Evolutionary conservation across 2,888 invertebrate species (phyloP), one percentile per base, ranked within the genome.

Genomic region (Tiphia femorata): DNA sequence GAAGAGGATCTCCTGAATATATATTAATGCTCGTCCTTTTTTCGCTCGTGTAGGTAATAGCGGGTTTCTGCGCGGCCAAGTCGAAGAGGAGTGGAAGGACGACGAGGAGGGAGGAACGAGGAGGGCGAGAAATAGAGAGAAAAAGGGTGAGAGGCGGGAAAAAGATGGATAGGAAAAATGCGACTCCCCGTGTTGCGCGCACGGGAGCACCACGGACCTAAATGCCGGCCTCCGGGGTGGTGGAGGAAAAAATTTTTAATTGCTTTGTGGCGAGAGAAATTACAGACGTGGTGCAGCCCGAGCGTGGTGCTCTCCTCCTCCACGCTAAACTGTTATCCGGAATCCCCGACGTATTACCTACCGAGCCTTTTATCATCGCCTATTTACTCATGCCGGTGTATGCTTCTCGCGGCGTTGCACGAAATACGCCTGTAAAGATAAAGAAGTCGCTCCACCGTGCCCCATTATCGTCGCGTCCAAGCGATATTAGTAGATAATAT

Each of bases 21-120:
- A 71, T 71, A 71, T 71, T 67, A 68, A 71, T 68, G 54, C 61
- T 67, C 64, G 59, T 64, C 48, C 27, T 55, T 68, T 68, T 64
- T 63, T 60, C 58, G 27, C 43, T 49, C 51, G 56, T 51, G 56
- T 59, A 52, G 57, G 58, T 71, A 71, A 71, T 71, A 58, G 64
- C 46, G 48, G 71, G 68, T 64, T 59, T 66, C 56, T 63, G 20
- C 8, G 43, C 30, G 7, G 40, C 41, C 25, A 4, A n/a, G n/a
- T n/a, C n/a, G n/a, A n/a, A n/a, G n/a, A n/a, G n/a, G n/a, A n/a
- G n/a, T n/a, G n/a, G n/a, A n/a, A n/a, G n/a, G 58, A 43, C 21
- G 56, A 33, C 10, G 41, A 40, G 64, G 52, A 46, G 55, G 46
- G 59, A 51, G 41, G 44, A 16, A 47, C 38, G 19, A n/a, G 10